phyloP scores from a whole-genome alignment of 2,113 vertebrate genomes.

The Bos indicus region DNA sequence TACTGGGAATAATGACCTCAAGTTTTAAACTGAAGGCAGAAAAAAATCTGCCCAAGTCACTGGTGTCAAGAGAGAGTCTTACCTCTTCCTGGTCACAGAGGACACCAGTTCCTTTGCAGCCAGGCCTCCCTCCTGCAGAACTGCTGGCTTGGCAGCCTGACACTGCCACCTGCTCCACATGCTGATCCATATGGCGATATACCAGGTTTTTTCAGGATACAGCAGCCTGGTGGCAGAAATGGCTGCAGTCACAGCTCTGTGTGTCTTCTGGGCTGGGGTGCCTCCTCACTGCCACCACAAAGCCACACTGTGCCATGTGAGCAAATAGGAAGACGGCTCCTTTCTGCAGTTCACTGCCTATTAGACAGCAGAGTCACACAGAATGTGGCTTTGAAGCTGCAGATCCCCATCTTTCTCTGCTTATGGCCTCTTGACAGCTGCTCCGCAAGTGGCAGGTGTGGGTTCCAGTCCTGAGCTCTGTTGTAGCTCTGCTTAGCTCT shows the following conservation, averaged over 20 bases:
- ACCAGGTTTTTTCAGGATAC: not conserved
- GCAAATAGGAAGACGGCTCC: not conserved
- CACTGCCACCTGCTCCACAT: not conserved
- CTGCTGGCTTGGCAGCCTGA: not conserved
- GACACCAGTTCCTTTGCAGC: not conserved
- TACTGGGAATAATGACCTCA: not conserved
- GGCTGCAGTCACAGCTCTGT: not conserved
- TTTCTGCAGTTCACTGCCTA: not conserved
- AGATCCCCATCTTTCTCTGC: not conserved
- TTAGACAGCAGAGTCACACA: not conserved
- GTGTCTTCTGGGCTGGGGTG: not conserved
- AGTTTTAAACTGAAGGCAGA: not conserved
- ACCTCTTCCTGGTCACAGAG: not conserved
- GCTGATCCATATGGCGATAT: not conserved
- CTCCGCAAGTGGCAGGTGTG: fast-evolving
- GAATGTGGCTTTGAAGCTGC: not conserved
- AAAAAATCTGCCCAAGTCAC: not conserved
- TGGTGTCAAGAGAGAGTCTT: not conserved
- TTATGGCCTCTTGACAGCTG: not conserved
- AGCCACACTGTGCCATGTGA: not conserved
- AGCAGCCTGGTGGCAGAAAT: not conserved
- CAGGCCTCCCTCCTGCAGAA: not conserved
- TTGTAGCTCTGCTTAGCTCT: not conserved
- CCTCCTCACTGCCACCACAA: not conserved
- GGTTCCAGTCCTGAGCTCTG: not conserved